A percentile compares a stretch with the other conserved stretches of the same genome.
phyloP scores from a whole-genome alignment of 2,888 invertebrate species.

The Trachelus tabidus region DNA sequence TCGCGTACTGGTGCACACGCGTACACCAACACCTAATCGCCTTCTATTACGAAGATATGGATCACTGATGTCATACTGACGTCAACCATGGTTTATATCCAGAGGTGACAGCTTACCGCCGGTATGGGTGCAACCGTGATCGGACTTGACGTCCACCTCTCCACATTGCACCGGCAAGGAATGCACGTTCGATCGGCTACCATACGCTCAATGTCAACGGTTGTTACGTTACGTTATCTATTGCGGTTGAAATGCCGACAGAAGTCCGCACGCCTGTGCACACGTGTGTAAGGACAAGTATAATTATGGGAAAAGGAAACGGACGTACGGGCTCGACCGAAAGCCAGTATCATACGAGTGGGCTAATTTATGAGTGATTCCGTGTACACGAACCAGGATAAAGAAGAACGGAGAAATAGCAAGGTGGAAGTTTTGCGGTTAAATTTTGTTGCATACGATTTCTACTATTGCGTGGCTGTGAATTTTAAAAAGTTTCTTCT shows the following conservation, averaged over 20 bases:
- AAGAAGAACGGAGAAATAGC: not conserved
- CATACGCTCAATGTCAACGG: constrained; percentile 21
- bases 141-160: constrained; percentile 43
- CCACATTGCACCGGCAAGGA: constrained; percentile 24
- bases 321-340: not conserved
- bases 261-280: constrained; percentile 28
- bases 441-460: not conserved
- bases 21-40: constrained; percentile 22
- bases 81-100: constrained; percentile 61
- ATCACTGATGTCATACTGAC: constrained; percentile 65
- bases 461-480: not conserved
- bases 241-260: not conserved
- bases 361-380: not conserved
- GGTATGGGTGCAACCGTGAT: constrained; percentile 50
- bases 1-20: constrained; percentile 21
- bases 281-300: constrained; percentile 33
- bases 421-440: not conserved
- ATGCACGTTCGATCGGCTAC: constrained; percentile 45
- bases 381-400: not conserved
- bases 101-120: constrained; percentile 58
- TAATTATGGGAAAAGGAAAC: not conserved
- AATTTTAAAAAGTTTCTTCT: not conserved
- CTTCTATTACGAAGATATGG: constrained; percentile 54
- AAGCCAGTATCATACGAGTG: not conserved
- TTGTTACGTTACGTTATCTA: constrained; percentile 1